Evolutionary conservation across 53 echinoderm and acorn worm species (phyloP).

Genomic region (Arbacia lixula): DNA sequence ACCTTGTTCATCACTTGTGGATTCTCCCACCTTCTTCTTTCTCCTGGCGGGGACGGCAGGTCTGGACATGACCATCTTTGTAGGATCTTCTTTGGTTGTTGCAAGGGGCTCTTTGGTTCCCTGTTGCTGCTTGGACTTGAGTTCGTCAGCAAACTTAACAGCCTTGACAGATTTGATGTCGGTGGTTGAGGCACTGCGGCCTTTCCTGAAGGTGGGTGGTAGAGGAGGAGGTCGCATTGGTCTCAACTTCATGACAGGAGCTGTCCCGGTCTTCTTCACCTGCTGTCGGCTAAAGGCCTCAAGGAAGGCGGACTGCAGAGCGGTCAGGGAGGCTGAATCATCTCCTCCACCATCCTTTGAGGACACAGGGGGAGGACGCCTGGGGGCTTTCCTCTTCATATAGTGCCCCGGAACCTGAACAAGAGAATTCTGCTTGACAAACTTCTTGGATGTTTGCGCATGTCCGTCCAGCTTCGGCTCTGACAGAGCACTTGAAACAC

Average conservation of each 20-base stretch:
- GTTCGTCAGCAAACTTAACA: background rate
- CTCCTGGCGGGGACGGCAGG: conserved; percentile 17
- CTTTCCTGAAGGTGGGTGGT: conserved; percentile 41
- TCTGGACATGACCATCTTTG: background rate
- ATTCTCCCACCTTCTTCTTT: conserved; percentile 21
- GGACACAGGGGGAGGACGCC: conserved; percentile 1
- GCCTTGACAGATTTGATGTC: conserved; percentile 2
- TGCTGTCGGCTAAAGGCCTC: conserved; percentile 17
- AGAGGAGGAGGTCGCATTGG: conserved; percentile 32
- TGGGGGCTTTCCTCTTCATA: conserved; percentile 36
- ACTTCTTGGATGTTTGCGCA: background rate
- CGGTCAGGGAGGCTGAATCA: background rate
- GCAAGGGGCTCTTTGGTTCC: background rate
- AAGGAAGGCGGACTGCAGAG: conserved; percentile 44
- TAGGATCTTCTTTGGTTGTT: background rate
- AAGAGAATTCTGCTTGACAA: conserved; percentile 5
- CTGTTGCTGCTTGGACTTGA: background rate
- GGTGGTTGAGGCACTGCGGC: conserved; percentile 32
- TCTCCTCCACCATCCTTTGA: background rate
- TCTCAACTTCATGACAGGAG: conserved; percentile 26
- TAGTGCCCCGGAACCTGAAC: conserved; percentile 13
- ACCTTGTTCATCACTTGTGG: background rate
- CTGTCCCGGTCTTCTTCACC: background rate
- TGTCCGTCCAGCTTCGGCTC: conserved; percentile 13
- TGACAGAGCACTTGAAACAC: background rate